phyloP scores from a whole-genome alignment of 1,140 invertebrate genomes.

The Trypoxylus dichotomus region DNA sequence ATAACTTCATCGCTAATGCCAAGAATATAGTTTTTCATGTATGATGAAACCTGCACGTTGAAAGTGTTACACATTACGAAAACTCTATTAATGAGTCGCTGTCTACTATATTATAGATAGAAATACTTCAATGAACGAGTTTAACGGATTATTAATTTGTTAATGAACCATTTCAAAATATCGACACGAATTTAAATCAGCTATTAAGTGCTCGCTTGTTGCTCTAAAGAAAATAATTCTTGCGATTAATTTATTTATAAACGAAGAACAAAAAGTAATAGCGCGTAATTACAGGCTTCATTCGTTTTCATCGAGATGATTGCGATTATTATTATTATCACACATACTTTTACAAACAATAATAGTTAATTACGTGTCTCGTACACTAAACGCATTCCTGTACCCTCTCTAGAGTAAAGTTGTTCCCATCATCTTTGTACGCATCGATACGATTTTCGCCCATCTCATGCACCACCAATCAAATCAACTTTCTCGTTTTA shows the following conservation, averaged over 20 bases:
- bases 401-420: not conserved
- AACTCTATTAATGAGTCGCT: not conserved
- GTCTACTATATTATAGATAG: not conserved
- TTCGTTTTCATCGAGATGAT: not conserved
- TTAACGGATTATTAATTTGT: not conserved
- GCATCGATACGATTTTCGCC: not conserved
- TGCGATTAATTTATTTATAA: not conserved
- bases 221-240: not conserved
- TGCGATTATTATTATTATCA: slow-evolving; percentile 18
- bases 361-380: slow-evolving; percentile 6
- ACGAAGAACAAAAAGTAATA: slow-evolving; percentile 6
- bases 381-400: not conserved
- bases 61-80: not conserved
- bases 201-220: not conserved
- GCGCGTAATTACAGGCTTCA: not conserved
- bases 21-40: no score
- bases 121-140: not conserved
- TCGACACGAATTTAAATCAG: not conserved
- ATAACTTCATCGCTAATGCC: not conserved
- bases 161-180: not conserved
- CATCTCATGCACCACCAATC: slow-evolving; percentile 11
- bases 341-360: slow-evolving; percentile 12
- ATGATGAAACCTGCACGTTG: not conserved
- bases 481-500: slow-evolving; percentile 1
- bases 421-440: not conserved